Evolutionary conservation across 2,113 vertebrate genomes (phyloP), one percentile per base, ranked within the genome.

Genomic region (Piaya cayana): DNA sequence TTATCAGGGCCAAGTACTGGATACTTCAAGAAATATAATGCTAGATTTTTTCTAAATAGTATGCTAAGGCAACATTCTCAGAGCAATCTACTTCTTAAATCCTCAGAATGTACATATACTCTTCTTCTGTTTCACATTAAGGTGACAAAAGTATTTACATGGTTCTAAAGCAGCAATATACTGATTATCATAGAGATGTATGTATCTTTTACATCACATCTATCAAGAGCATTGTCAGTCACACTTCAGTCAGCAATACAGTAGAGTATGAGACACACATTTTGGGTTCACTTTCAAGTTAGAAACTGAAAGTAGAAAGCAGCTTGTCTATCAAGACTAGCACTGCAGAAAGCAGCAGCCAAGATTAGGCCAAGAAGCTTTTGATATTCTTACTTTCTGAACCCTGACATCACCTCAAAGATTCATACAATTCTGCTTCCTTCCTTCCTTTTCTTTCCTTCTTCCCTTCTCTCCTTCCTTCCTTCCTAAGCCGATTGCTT

Each of bases 291-390:
- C 69, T 88, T 91, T 95, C 74, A 90, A 91, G 85, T 86, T 62
- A 93, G 83, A 93, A 92, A 78, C 64, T 60, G 68, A 56, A 81
- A 75, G 92, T 77, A 71, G 86, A 95, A 86, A 94, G 90, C 76
- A 92, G 82, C 56, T 96, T 94, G 82, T 75, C 92, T 88, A 88
- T 37, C 71, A 92, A 39, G 43, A 93, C 88, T 85, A 95, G 92
- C 92, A 93, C 93, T 67, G 67, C 68, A 88, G 86, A 96, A 95
- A 92, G 94, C 86, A 95, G 95, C 86, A 92, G 95, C 93, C 82
- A 95, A 87, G 50, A 82, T 70, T 71, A 95, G 92, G 90, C 93
- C 88, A 96, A 90, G 85, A 95, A 91, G 29, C 93, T 88, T 92
- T 76, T 53, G 42, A 80, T 11, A 47, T 45, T 53, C 58, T 78